Base-by-base conservation (phyloP, 2,797 vertebrate species). In the Oryzias dopingdopingensis region DNA sequence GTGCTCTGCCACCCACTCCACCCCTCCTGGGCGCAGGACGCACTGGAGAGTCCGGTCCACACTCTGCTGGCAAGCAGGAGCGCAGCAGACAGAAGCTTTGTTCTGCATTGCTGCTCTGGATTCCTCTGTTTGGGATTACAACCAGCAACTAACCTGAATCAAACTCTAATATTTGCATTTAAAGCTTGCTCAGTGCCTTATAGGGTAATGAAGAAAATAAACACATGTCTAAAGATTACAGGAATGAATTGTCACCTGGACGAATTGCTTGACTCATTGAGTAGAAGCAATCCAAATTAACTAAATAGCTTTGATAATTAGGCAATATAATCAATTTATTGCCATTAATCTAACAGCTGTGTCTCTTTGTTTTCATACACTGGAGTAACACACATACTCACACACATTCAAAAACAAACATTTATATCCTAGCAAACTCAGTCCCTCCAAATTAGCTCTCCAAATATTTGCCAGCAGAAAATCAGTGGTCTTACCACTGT, bases 391-490 rank as follows among this genome's bases (percentile, higher is more conserved):
- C 43, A 54, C 52, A 56, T 15, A 41, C 49, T 56, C 40, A 42
- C 74, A 76, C 63, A 45, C 55, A 46, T 37, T 46, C 58, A 24
- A 59, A 29, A 56, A 56, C 45, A 52, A 46, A 64, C 49, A 70
- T 56, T 59, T 52, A 62, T 56, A 63, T 77, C 81, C 72, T 80
- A 85, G 82, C 63, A 84, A 89, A 83, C 77, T 76, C 59, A 85
- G 63, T 66, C 80, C 79, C 76, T 90, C 90, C 68, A 83, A 93
- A 93, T 92, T 93, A 93, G 91, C 90, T 92, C 84, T 77, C 88
- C 87, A 93, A 93, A 93, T 93, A 93, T 93, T 93, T 92, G 80
- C 89, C 84, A 46, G 77, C 77, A 76, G 76, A 91, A 88, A 91
- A 84, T 82, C 88, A 69, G 90, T 76, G 90, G 88, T 89, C 88